These are phyloP conservation scores for Orgyia antiqua DNA, from an alignment of 2,888 invertebrate genomes.

Conservation along the genomic window DNA sequence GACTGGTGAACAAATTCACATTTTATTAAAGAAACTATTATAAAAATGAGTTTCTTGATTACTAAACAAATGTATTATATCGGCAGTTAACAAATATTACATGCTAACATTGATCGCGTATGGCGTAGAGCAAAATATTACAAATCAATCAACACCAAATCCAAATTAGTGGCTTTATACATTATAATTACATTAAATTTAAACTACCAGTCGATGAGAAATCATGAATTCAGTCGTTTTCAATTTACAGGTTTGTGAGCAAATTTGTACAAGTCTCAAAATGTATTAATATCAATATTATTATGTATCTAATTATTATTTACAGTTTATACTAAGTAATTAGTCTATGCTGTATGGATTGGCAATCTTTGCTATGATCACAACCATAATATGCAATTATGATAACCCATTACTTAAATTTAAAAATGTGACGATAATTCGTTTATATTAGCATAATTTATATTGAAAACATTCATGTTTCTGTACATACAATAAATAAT, in stretches of 20 bases:
- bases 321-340: conserved; percentile 43
- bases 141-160: conserved; percentile 2
- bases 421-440: conserved; percentile 24
- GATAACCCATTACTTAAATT: conserved; percentile 32
- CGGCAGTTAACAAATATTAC: conserved; percentile 23
- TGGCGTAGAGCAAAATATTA: conserved; percentile 1
- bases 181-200: conserved; percentile 30
- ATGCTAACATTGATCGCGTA: conserved; percentile 12
- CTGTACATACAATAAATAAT: too few relatives aligned
- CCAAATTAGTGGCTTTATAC: conserved; percentile 6
- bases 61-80: conserved; percentile 36
- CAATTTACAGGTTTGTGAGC: conserved; percentile 71
- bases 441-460: conserved; percentile 23
- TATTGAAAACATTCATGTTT: too few relatives aligned
- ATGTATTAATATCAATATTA: conserved; percentile 52
- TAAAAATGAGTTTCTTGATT: conserved; percentile 52
- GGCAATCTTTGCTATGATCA: conserved; percentile 73
- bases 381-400: conserved; percentile 73
- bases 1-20: conserved; percentile 48
- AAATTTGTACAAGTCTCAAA: conserved; percentile 75
- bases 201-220: conserved; percentile 72
- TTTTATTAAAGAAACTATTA: conserved; percentile 52
- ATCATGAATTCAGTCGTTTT: conserved; percentile 71
- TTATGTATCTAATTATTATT: conserved; percentile 52
- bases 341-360: conserved; percentile 60